Evolutionary conservation across 1,140 invertebrate genomes (phyloP), one percentile per base, ranked within the genome.

Genomic region (Gryllus bimaculatus): DNA sequence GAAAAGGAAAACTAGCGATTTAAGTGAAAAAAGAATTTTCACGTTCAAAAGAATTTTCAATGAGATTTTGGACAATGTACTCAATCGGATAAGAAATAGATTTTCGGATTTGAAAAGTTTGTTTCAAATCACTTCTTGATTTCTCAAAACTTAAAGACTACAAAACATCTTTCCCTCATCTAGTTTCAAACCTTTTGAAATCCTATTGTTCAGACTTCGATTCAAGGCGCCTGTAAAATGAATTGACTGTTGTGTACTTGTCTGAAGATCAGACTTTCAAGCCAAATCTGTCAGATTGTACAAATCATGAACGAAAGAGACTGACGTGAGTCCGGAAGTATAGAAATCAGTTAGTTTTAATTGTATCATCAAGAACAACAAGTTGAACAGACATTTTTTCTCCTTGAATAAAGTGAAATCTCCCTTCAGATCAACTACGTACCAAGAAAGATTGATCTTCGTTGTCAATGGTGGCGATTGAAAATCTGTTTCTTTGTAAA

Each of bases 61-160:
- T 73, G 66, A 73, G n/a, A n/a, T 73, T 73, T 73, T 73, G n/a
- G 66, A 73, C 66, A 73, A 73, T 73, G 66, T 73, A 15, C 66
- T 73, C n/a, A 15, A 73, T 73, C n/a, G 3, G n/a, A 73, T 73
- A 73, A 13, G 66, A 73, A 3, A n/a, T 3, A 73, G 1, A n/a
- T 73, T 73, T 73, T 73, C 1, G 1, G 66, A 73, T 73, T 73
- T 73, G 1, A 6, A 73, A 73, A 73, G 66, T 73, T 73, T 73
- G 13, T 2, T 73, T 73, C n/a, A 73, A 3, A 3, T 1, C 13
- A 1, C 6, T 73, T 73, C 66, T 73, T 73, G 66, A n/a, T 73
- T 73, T 6, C n/a, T 73, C 66, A 73, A 73, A 73, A 73, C 6
- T 15, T 73, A 73, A 3, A 6, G 2, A 73, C n/a, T 73, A 73